Evolutionary conservation across 2,113 vertebrate genomes (phyloP).

Genomic region (Elaphurus davidianus): DNA sequence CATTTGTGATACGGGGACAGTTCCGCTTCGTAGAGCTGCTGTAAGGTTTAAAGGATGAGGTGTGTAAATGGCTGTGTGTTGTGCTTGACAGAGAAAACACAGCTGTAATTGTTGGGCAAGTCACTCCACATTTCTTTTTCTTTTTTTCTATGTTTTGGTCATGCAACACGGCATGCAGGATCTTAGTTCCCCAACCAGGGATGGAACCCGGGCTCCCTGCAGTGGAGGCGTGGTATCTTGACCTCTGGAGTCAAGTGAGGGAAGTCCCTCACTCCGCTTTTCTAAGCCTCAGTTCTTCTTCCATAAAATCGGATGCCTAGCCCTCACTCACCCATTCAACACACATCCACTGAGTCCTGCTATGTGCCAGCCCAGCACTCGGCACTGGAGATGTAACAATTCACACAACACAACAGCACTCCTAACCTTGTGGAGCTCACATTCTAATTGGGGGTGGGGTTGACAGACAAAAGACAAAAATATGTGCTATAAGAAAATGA

Average conservation of each 20-base stretch:
- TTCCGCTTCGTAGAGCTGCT: rapidly evolving
- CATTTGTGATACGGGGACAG: neutral
- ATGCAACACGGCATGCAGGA: neutral
- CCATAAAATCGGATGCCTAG: neutral
- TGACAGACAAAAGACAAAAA: neutral
- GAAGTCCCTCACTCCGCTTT: neutral
- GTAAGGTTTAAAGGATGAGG: neutral
- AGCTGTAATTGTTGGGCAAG: neutral
- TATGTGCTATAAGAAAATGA: neutral
- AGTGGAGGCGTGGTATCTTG: neutral
- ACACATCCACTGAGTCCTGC: neutral
- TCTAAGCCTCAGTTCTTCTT: neutral
- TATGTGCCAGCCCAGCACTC: neutral
- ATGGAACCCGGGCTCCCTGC: neutral
- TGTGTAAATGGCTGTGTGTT: neutral
- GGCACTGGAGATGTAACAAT: neutral
- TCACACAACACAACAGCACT: neutral
- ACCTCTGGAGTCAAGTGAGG: neutral
- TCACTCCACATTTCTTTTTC: neutral
- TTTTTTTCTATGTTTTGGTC: neutral
- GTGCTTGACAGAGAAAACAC: neutral
- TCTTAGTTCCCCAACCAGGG: neutral
- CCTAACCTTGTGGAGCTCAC: neutral
- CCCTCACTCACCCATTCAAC: neutral
- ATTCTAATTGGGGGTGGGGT: neutral